phyloP scores from a whole-genome alignment of 2,888 invertebrate genomes.

The Phania funesta region DNA sequence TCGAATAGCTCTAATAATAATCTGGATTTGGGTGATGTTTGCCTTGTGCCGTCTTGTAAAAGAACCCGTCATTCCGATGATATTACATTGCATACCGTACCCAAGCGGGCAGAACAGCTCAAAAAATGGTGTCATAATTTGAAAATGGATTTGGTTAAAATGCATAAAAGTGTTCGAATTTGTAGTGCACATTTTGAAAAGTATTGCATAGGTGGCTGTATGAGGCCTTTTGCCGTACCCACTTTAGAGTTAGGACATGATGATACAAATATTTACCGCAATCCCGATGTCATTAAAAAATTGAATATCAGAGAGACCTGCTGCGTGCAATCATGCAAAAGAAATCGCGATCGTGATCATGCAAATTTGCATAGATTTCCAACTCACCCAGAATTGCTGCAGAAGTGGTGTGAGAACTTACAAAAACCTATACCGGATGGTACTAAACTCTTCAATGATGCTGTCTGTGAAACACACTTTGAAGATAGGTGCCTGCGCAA shows the following conservation, averaged over 20 bases:
- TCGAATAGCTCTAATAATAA: constrained; percentile 43
- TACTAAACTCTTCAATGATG: constrained; percentile 75
- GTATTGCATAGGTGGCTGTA: constrained; percentile 77
- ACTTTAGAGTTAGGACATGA: constrained; percentile 75
- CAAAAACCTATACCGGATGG: constrained; percentile 75
- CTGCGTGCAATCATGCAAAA: constrained; percentile 74
- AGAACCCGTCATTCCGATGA: constrained; percentile 74
- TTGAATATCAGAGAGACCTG: constrained; percentile 76
- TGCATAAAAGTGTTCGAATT: constrained; percentile 76
- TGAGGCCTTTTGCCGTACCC: constrained; percentile 77
- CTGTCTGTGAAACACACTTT: constrained; percentile 76
- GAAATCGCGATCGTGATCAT: constrained; percentile 76
- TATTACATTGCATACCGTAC: constrained; percentile 76
- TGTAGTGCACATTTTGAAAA: constrained; percentile 76
- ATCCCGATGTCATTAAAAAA: constrained; percentile 77
- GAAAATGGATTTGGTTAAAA: constrained; percentile 73
- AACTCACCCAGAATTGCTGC: constrained; percentile 72
- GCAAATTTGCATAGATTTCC: constrained; percentile 77
- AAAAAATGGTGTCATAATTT: constrained; percentile 77
- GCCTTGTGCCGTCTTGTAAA: constrained; percentile 76
- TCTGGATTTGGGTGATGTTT: constrained; percentile 67
- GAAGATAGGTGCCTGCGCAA: constrained; percentile 76
- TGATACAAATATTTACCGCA: constrained; percentile 75
- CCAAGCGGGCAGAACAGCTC: constrained; percentile 75
- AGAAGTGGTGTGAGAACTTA: constrained; percentile 76